Conservation (phyloP, 2,797 vertebrate species). For the Eulemur coronatus region DNA sequence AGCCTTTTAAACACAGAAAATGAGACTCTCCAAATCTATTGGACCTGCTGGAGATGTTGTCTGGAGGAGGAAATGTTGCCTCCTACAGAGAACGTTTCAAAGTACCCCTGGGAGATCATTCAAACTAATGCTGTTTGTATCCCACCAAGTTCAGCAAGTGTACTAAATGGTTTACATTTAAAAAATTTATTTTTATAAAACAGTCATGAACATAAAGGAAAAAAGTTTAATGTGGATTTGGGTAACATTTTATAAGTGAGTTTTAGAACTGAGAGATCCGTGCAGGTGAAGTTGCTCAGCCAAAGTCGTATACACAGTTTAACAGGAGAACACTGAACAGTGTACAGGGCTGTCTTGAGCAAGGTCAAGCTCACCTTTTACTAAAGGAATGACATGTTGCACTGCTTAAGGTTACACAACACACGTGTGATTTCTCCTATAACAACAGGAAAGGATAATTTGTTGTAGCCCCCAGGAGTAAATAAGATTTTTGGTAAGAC, state of each 20-base stretch:
- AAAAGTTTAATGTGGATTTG: not conserved
- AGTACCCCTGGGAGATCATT: not conserved
- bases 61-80: not conserved
- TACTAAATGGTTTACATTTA: not conserved
- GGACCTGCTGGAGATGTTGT: not conserved
- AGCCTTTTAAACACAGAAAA: not conserved
- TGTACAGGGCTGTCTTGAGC: not conserved
- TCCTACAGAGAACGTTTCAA: not conserved
- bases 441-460: slow-evolving; percentile 65
- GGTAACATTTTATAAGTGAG: not conserved
- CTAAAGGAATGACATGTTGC: slow-evolving; percentile 8
- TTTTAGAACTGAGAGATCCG: not conserved
- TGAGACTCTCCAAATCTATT: not conserved
- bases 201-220: not conserved
- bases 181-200: not conserved
- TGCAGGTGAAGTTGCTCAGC: not conserved
- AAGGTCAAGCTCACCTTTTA: not conserved
- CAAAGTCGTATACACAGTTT: not conserved
- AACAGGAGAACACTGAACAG: not conserved
- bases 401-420: slow-evolving; percentile 34
- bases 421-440: slow-evolving; percentile 42
- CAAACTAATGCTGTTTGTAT: not conserved
- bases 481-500: slow-evolving; percentile 60
- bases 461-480: slow-evolving; percentile 37
- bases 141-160: not conserved